Base-by-base conservation (phyloP, 2,888 invertebrate species). In the Phengaris arion region DNA sequence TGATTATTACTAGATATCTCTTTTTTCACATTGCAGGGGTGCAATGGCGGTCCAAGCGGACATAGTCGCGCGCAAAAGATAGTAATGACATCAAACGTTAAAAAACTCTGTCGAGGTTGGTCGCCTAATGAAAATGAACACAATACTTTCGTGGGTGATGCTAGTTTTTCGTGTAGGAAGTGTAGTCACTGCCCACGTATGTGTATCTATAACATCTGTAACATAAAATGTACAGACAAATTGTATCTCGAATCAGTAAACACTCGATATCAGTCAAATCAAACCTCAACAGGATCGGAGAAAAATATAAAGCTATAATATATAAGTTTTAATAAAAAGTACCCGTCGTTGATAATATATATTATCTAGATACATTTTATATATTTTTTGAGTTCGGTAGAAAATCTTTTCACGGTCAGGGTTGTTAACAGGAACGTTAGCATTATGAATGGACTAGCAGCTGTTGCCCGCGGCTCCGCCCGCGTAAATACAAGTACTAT, bases 281-380 rank as follows among this genome's bases (percentile, higher is more conserved):
- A 64, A 64, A 35, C 35, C 35, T 64, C 64, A 45, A 64, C 64
- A 64, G 64, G 64, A 64, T 45, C 13, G 64, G 35, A 64, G 64
- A 64, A 64, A 64, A 64, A 64, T 64, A 64, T 64, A 35, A 64
- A 64, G 35, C 64, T 45, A 35, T 64, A 64, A 64, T 22, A 59
- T 59, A 22, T 12, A 64, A 64, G 35, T 64, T 64, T 64, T 35
- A 64, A 35, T 13, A 64, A 64, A 64, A 64, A 64, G 64, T 64
- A 64, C 35, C 5, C 5, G 13, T 64, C 1, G 12, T 45, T 35
- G 64, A 64, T 35, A 12, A 35, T 35, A 52, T 64, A 64, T 64
- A 64, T 12, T 6, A 45, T 45, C 35, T 64, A 45, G 64, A 64
- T 13, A 15, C 5, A 3, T 6, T n/a, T 6, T 6, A 15, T 7